These are phyloP conservation scores for Crenuchus spilurus DNA, from an alignment of 2,797 vertebrate genomes.

Conservation along the genomic window DNA sequence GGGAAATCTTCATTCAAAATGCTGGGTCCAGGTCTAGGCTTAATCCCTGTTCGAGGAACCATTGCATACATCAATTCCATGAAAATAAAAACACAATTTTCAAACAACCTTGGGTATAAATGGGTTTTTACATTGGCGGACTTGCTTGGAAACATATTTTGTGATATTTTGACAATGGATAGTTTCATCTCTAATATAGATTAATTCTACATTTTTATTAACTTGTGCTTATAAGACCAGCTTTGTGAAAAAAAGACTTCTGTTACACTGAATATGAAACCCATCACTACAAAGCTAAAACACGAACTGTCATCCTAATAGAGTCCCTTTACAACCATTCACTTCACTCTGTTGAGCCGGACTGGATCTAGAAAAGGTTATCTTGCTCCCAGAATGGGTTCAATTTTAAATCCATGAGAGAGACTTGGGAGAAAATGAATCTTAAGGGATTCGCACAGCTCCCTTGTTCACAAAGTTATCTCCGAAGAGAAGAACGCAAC, in stretches of 20 bases:
- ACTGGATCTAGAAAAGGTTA: constrained; percentile 55
- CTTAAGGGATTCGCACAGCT: constrained; percentile 52
- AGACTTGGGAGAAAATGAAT: constrained; percentile 56
- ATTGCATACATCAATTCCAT: too few species aligned
- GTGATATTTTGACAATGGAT: too few species aligned
- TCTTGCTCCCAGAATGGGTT: constrained; percentile 53
- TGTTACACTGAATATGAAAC: constrained; percentile 41
- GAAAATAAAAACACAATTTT: too few species aligned
- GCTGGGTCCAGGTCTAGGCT: too few species aligned
- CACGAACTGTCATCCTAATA: constrained; percentile 57
- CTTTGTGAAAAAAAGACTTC: constrained; percentile 1
- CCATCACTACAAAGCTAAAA: constrained; percentile 34
- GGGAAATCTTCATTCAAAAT: too few species aligned
- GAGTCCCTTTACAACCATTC: constrained; percentile 58
- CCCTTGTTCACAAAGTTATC: constrained; percentile 57
- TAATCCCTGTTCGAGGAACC: too few species aligned
- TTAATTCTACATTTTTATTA: constrained; percentile 23
- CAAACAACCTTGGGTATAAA: too few species aligned
- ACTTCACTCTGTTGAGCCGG: constrained; percentile 48
- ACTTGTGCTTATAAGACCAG: constrained; percentile 5
- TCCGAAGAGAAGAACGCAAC: constrained; percentile 46
- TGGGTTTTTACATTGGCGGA: too few species aligned
- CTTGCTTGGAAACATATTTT: too few species aligned
- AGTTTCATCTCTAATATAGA: background rate
- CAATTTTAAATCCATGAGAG: constrained; percentile 59